A percentile compares a stretch with the other conserved stretches of the same genome.
These are phyloP conservation scores for Drosophila guanche DNA, from an alignment of 1,140 invertebrate genomes.

Conservation along the genomic window DNA sequence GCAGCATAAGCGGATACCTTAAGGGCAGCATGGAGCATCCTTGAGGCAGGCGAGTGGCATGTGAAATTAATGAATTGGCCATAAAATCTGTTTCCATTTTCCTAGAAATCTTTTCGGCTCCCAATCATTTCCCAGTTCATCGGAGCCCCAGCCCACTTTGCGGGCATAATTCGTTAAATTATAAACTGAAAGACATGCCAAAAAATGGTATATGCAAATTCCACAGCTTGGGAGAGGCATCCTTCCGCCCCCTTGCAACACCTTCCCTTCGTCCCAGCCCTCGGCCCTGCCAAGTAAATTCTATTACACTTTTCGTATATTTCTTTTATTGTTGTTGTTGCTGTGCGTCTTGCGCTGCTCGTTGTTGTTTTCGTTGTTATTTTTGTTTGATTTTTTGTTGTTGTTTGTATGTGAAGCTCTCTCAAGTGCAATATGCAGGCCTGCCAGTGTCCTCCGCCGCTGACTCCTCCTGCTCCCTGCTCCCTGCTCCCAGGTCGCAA, in stretches of 20 bases:
- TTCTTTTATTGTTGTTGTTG: conserved; percentile 1
- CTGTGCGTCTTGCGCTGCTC: conserved; percentile 64
- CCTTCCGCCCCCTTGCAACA: no score
- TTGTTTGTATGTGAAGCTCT: conserved; percentile 33
- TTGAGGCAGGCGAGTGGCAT: no score
- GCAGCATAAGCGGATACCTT: no score
- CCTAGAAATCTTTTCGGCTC: no score
- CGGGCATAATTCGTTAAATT: conserved; percentile 46
- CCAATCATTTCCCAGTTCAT: no score
- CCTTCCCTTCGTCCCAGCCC: not conserved
- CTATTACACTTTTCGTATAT: conserved; percentile 56
- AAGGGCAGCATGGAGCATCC: no score
- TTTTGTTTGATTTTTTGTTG: conserved; percentile 7
- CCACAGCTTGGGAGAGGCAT: conserved; percentile 15
- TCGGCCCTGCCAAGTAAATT: conserved; percentile 48
- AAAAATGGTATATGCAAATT: conserved; percentile 26
- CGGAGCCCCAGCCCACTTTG: conserved; percentile 1
- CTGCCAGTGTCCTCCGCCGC: not conserved
- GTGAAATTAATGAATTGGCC: no score
- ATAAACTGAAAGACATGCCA: conserved; percentile 23
- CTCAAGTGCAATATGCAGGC: conserved; percentile 64
- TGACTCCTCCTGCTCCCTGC: not conserved
- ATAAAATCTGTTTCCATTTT: not conserved
- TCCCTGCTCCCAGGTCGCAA: not conserved
- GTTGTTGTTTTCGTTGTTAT: conserved; percentile 43